Evolutionary conservation across 2,797 vertebrate genomes (phyloP).

Genomic region (Girardinus metallicus): DNA sequence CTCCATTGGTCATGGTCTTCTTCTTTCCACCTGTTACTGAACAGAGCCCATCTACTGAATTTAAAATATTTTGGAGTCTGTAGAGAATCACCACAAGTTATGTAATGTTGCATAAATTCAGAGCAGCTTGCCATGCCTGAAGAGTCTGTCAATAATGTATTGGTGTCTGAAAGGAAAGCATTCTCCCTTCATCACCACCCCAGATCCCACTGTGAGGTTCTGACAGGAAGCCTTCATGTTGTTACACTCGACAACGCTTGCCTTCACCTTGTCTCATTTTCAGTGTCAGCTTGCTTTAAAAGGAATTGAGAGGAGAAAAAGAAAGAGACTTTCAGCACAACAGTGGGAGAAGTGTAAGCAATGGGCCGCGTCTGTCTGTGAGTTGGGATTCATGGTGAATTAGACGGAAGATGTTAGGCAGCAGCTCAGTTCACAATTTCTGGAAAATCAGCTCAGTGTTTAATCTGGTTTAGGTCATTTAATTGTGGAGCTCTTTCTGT

Average conservation of each 20-base stretch:
- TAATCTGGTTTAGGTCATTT: background rate
- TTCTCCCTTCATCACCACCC: background rate
- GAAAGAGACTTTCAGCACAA: constrained; percentile 37
- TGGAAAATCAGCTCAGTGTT: background rate
- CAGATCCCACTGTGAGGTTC: constrained; percentile 17
- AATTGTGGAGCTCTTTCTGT: background rate
- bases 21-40: constrained; percentile 33
- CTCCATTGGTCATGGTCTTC: constrained; percentile 37
- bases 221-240: constrained; percentile 40
- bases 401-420: constrained; percentile 30
- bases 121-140: constrained; percentile 35
- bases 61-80: constrained; percentile 41
- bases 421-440: background rate
- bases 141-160: constrained; percentile 66
- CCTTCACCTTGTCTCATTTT: constrained; percentile 46
- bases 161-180: constrained; percentile 46
- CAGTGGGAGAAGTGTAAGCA: constrained; percentile 28
- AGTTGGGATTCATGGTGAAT: constrained; percentile 21
- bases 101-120: constrained; percentile 59
- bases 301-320: constrained; percentile 27
- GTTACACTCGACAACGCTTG: constrained; percentile 29
- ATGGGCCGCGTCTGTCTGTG: constrained; percentile 34
- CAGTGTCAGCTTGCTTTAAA: constrained; percentile 50
- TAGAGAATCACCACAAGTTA: constrained; percentile 41
- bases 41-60: constrained; percentile 20